Conservation (phyloP, 2,888 invertebrate species). For the Mycalesis mineus region DNA sequence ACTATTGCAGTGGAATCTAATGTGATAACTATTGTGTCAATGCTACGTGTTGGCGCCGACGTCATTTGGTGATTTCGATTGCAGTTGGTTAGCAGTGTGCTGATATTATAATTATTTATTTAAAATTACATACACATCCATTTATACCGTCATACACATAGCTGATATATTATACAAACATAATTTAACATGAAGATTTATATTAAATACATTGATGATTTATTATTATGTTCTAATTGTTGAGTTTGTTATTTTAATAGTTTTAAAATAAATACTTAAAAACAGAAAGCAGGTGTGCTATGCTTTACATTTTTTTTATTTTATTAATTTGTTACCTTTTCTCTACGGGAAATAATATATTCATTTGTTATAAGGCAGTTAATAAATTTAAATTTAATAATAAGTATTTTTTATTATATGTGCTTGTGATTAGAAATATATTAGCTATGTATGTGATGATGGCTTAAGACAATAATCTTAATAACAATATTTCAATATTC, state of each 20-base stretch:
- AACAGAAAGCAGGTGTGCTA: too few species aligned
- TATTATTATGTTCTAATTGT: too few species aligned
- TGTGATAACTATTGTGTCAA: slow-evolving; percentile 55
- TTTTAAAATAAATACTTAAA: too few species aligned
- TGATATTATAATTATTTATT: not conserved
- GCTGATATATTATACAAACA: not conserved
- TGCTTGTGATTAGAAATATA: not conserved
- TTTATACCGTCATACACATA: not conserved
- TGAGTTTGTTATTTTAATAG: too few species aligned
- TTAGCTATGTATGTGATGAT: not conserved
- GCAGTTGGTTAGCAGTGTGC: not conserved
- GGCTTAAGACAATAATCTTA: not conserved
- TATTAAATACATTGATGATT: too few species aligned
- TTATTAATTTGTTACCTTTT: too few species aligned
- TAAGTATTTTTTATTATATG: not conserved
- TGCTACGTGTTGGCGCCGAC: slow-evolving; percentile 46
- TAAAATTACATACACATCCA: not conserved
- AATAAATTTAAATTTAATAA: too few species aligned
- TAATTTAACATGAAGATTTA: too few species aligned
- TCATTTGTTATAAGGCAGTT: too few species aligned
- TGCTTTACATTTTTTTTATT: too few species aligned
- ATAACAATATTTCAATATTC: not conserved
- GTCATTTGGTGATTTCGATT: slow-evolving; percentile 20
- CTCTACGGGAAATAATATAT: too few species aligned
- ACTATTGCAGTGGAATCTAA: slow-evolving; percentile 65